Base-by-base conservation (phyloP, 2,888 invertebrate genomes). In the Labia minor region DNA sequence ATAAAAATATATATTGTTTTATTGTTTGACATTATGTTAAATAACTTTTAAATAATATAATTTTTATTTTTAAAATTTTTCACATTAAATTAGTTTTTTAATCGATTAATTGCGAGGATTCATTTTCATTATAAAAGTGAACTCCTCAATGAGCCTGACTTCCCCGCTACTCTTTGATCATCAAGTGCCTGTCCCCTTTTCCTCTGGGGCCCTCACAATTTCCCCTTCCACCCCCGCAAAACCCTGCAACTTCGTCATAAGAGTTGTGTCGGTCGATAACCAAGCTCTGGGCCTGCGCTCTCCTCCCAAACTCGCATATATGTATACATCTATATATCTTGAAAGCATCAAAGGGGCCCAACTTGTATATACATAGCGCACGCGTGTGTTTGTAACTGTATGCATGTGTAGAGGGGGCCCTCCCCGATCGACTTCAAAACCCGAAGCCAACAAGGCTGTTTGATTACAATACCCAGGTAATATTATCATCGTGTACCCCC, bases 161-260 rank as follows among this genome's bases (percentile, higher is more conserved):
- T 26, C 16, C 49, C 49, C 49, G 49, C 49, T 14, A 26, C 26
- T 26, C 4, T 49, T 49, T 49, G 49, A 49, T 49, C n/a, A 49
- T 49, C 49, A 26, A 26, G 26, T 26, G 26, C 26, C 26, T 26
- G 26, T 26, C 49, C 49, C 33, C 16, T 49, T 49, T 49, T 49
- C 49, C 49, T 49, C 49, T 49, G 26, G 26, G 26, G 26, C 26
- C 26, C 4, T 49, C 49, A 10, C 2, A 49, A 3, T 49, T 14
- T 14, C 49, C 49, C 49, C 16, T 4, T 33, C 6, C 11, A 8
- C 33, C 33, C 33, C 6, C 33, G 2, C 3, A 49, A 49, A 49
- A 49, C 49, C 49, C 49, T 14, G 49, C 49, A 49, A 49, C 49
- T 49, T 49, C 49, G 49, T 49, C 49, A 49, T 49, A 49, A 49